Evolutionary conservation across 2,113 vertebrate genomes (phyloP), one percentile per base, ranked within the genome.

Genomic region (Lepisosteus osseus): DNA sequence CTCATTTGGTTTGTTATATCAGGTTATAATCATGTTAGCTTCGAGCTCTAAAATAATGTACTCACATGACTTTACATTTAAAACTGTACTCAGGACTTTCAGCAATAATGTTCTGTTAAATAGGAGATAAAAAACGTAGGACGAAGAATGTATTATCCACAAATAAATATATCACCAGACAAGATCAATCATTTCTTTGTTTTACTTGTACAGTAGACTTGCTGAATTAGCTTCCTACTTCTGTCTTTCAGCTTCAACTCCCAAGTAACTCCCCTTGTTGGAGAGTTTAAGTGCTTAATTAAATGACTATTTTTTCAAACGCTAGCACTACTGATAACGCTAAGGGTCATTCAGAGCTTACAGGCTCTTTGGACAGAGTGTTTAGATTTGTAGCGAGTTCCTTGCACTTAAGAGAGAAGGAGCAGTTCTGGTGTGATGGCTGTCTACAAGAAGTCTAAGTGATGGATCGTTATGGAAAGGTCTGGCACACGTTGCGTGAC

Each of bases 201-300:
- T 51, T 51, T 51, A 9, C 47, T 6, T 9, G 9, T 51, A 51
- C 47, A 51, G 47, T 6, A 51, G 47, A 51, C 9, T 51, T 51
- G 47, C 47, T 6, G 47, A 51, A 51, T 51, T 51, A 51, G 47
- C 47, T 6, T 9, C 9, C 47, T 51, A 67, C 15, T 67, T 67
- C 59, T 59, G 71, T 59, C 55, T 61, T 61, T 44, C 51, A 72
- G 29, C 55, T 42, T 43, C 6, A 51, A 72, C 55, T 15, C 44
- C 56, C 44, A 40, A 54, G 71, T 61, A 29, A 42, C 56, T 54
- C 57, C 44, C 61, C 43, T 61, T 68, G 57, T 47, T 14, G 56
- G 54, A 61, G 54, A 12, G 17, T 67, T 29, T 57, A 61, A 67
- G 47, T 51, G 47, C 47, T 51, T 51, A 51, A 51, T 51, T 51